Conservation (phyloP, 2,797 vertebrate species). For the Gallirallus australis region DNA sequence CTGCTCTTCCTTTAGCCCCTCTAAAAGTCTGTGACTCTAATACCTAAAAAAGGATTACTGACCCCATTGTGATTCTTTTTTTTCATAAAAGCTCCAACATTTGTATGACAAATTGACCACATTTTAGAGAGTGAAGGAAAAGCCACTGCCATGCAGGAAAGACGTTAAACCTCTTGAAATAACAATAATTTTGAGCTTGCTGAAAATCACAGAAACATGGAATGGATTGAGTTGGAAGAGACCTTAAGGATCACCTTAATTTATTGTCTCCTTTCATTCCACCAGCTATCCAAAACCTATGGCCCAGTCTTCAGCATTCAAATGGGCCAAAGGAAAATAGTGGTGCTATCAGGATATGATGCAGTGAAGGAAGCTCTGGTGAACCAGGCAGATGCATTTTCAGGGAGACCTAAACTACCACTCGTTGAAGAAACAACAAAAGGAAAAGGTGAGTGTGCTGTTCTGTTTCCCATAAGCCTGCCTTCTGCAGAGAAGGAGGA, state of each 20-base stretch:
- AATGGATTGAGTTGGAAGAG: too few relatives aligned
- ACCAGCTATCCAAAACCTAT: constrained; percentile 63
- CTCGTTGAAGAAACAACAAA: neutral
- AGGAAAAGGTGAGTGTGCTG: constrained; percentile 41
- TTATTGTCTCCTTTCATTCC: neutral
- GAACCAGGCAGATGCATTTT: constrained; percentile 59
- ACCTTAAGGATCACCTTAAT: neutral
- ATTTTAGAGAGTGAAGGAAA: neutral
- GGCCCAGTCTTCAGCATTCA: constrained; percentile 64
- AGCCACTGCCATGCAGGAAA: neutral
- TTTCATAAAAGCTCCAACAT: neutral
- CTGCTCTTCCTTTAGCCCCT: neutral
- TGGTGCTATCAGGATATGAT: constrained; percentile 70
- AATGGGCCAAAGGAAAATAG: constrained; percentile 49
- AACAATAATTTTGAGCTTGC: neutral
- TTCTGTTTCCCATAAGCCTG: neutral
- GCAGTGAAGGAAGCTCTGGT: constrained; percentile 71
- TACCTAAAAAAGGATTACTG: neutral
- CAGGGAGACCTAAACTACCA: constrained; percentile 37
- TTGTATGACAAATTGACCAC: neutral
- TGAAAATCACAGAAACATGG: neutral
- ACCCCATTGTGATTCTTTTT: neutral
- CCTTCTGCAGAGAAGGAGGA: neutral
- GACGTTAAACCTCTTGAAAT: neutral
- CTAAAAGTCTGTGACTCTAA: neutral